phyloP scores from a whole-genome alignment of 1,140 invertebrate species.

The Lanistes nyassanus region DNA sequence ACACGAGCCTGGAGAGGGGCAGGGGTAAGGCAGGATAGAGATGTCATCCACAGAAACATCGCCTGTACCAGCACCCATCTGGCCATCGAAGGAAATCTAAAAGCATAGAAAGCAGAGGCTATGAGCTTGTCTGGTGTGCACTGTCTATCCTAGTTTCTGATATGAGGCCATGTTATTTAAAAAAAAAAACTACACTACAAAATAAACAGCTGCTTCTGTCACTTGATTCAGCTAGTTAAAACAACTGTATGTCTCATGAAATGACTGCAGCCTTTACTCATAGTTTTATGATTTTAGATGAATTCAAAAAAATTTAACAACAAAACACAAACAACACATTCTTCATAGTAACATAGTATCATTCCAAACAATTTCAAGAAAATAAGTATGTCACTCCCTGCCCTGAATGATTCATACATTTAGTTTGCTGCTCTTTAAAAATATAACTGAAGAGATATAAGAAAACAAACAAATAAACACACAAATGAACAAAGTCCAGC shows the following conservation, averaged over 20 bases:
- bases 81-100: constrained; percentile 44
- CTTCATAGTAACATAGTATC: neutral
- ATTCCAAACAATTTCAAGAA: too few relatives aligned
- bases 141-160: neutral
- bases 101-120: constrained; percentile 1
- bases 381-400: too few relatives aligned
- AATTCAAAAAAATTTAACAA: neutral
- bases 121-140: neutral
- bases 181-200: neutral
- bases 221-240: too few relatives aligned
- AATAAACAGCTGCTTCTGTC: neutral
- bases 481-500: too few relatives aligned
- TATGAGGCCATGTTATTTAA: neutral
- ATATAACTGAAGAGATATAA: too few relatives aligned
- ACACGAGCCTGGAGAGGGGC: constrained; percentile 46
- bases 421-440: too few relatives aligned
- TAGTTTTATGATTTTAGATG: too few relatives aligned
- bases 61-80: constrained; percentile 17
- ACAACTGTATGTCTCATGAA: too few relatives aligned
- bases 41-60: constrained; percentile 43
- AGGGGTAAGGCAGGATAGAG: constrained; percentile 38
- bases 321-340: neutral
- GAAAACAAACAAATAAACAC: too few relatives aligned
- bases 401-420: too few relatives aligned
- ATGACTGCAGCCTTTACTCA: too few relatives aligned